Evolutionary conservation across 2,797 vertebrate genomes (phyloP), one percentile per base, ranked within the genome.

Genomic region (Enoplosus armatus): DNA sequence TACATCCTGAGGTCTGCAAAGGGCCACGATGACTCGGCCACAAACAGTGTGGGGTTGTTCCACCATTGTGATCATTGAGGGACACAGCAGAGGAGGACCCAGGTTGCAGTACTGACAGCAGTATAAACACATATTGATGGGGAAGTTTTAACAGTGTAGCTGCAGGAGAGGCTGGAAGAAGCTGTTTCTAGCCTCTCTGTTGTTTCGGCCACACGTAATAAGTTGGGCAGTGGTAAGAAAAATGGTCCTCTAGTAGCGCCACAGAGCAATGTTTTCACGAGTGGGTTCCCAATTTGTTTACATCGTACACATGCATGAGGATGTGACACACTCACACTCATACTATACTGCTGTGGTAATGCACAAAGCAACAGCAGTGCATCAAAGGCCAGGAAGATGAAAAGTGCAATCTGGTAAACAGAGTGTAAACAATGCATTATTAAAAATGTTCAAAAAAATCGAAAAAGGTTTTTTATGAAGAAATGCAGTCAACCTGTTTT

Each of bases 91-190:
- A 79, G 58, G 39, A 74, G 73, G 29, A 74, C 53, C 41, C 65
- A 29, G 77, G 82, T 50, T 82, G 60, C n/a, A 45, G 73, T 72
- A 43, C 64, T 87, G 92, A 77, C 90, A 86, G 80, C 80, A 48
- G 80, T 53, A 83, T 83, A 87, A 92, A 94, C 90, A 90, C 68
- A 81, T 82, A 90, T 88, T 87, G 89, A 94, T 93, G 87, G 80
- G 79, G 47, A 79, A 70, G 87, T 91, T 92, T n/a, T 87, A 85
- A 81, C 80, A 69, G 73, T 75, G 72, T 20, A 60, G 86, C 85
- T 81, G 78, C 64, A 80, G 82, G 76, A 85, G 45, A 70, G 76
- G 75, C 73, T 78, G 67, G 53, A 83, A 61, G 82, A 91, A 86
- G 66, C 73, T 76, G 85, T 86, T 85, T 85, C 70, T 63, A 69